phyloP scores from a whole-genome alignment of 2,888 invertebrate species.

The Conomelus anceps region DNA sequence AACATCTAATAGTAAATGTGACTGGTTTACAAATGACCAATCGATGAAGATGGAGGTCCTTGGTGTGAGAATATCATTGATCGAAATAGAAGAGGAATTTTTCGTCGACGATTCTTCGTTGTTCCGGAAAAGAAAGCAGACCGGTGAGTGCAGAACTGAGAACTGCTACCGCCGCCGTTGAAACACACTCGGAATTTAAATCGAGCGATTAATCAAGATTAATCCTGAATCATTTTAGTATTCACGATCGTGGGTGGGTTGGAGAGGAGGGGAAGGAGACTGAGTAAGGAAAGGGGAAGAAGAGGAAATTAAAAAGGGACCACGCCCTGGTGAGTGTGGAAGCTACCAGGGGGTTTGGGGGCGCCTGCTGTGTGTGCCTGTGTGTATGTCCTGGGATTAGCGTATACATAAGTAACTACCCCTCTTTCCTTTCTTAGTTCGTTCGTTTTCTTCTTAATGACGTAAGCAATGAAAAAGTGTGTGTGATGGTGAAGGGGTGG shows the following conservation, averaged over 20 bases:
- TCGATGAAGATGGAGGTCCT: background rate
- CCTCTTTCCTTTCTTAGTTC: constrained; percentile 23
- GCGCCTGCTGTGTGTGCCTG: background rate
- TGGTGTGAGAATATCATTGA: background rate
- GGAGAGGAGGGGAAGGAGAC: constrained; percentile 6
- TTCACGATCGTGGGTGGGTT: constrained; percentile 19
- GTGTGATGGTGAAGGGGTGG: constrained; percentile 6
- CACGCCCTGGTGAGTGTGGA: constrained; percentile 20
- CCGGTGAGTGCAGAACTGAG: background rate
- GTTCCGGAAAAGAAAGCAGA: background rate
- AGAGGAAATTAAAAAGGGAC: constrained; percentile 30
- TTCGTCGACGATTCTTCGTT: background rate
- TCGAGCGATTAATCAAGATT: constrained; percentile 27
- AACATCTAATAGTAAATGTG: background rate
- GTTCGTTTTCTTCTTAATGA: constrained; percentile 43
- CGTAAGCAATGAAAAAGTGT: constrained; percentile 46
- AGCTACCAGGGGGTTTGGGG: background rate
- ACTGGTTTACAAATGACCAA: background rate
- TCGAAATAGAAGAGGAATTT: background rate
- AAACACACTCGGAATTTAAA: constrained; percentile 24
- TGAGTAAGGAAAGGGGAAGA: constrained; percentile 28
- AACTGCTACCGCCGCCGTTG: background rate
- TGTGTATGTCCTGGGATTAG: constrained; percentile 25
- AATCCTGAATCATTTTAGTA: constrained; percentile 22
- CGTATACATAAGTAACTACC: constrained; percentile 29